A percentile compares a stretch with the other conserved stretches of the same genome.
Conservation (phyloP, 2,888 invertebrate genomes). For the Oeneis ivallda region DNA sequence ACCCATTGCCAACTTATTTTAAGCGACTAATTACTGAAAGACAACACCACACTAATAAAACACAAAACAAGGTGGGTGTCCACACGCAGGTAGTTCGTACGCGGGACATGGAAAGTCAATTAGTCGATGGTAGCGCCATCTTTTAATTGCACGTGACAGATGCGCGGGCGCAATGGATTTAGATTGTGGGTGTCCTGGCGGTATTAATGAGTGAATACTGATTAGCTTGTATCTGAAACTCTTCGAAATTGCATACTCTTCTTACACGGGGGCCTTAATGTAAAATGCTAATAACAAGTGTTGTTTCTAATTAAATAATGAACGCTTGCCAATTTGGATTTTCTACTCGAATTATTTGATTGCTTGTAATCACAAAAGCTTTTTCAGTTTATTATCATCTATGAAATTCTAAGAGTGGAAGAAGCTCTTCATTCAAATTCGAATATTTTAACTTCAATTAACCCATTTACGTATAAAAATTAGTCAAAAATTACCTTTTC, state of each 20-base stretch:
- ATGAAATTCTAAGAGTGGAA: no score
- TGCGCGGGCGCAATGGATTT: constrained; percentile 68
- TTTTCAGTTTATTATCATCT: no score
- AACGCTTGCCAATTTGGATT: neutral
- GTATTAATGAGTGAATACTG: constrained; percentile 35
- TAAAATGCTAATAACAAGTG: constrained; percentile 5
- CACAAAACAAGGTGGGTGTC: constrained; percentile 45
- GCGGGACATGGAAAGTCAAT: constrained; percentile 80
- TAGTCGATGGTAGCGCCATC: constrained; percentile 70
- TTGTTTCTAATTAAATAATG: constrained; percentile 5
- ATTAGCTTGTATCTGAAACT: constrained; percentile 24
- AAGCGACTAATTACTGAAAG: constrained; percentile 37
- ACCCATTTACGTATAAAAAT: neutral
- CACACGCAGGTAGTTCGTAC: constrained; percentile 49
- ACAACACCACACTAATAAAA: constrained; percentile 46
- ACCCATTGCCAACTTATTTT: neutral
- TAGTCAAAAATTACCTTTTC: neutral
- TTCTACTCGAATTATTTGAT: neutral
- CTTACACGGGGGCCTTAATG: neutral
- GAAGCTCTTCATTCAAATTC: no score
- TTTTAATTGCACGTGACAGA: constrained; percentile 71
- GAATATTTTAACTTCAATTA: no score
- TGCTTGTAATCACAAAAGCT: no score
- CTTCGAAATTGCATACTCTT: neutral
- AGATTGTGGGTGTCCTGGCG: constrained; percentile 40